Evolutionary conservation across 1,140 invertebrate species (phyloP).

Genomic region (Ceratosolen fusciceps): DNA sequence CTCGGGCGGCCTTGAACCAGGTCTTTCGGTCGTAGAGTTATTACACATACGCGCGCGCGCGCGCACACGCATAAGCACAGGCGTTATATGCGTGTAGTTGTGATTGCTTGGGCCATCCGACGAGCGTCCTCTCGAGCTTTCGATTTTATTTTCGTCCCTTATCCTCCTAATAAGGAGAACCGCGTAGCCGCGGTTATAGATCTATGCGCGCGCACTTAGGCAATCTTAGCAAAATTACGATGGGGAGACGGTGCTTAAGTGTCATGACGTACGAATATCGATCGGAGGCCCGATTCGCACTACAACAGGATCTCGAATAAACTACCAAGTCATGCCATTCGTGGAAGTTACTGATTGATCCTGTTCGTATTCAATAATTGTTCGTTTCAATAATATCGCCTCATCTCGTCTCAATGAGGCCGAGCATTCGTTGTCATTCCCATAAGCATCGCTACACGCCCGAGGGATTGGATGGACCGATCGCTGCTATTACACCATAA

Average conservation of each 20-base stretch:
- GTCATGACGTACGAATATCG: not conserved
- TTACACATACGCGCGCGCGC: too few relatives aligned
- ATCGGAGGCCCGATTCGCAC: not conserved
- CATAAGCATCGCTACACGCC: not conserved
- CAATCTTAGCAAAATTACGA: not conserved
- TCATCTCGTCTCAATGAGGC: not conserved
- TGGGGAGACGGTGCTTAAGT: not conserved
- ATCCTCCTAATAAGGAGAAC: not conserved
- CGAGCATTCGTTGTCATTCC: not conserved
- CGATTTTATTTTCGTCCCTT: slow-evolving; percentile 21
- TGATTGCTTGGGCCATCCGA: not conserved
- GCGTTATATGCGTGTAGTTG: not conserved
- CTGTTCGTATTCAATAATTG: not conserved
- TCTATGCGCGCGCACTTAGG: not conserved
- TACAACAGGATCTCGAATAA: not conserved
- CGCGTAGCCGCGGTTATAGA: not conserved
- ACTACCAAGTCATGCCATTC: not conserved
- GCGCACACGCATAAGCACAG: too few relatives aligned
- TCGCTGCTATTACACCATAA: too few relatives aligned
- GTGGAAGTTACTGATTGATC: not conserved
- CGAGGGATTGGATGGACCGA: too few relatives aligned
- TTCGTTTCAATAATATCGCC: too few relatives aligned
- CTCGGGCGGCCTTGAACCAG: slow-evolving; percentile 47
- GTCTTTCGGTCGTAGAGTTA: slow-evolving; percentile 8
- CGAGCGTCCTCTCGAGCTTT: not conserved